Conservation (phyloP, 2,113 vertebrate genomes). For the Nesoenas mayeri region DNA sequence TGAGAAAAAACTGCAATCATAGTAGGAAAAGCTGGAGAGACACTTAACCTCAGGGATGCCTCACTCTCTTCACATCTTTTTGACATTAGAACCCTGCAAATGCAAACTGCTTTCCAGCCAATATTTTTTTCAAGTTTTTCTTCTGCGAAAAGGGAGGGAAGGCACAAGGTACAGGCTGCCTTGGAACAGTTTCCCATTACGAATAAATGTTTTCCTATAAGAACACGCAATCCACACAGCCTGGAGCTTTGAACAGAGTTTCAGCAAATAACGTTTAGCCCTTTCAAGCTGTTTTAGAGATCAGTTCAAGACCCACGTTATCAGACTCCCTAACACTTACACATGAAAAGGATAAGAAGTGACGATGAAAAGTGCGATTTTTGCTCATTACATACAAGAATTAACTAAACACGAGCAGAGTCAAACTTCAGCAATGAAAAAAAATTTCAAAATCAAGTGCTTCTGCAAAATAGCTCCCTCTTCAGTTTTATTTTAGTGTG, state of each 20-base stretch:
- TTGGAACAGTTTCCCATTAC: slow-evolving; percentile 44
- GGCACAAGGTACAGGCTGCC: neutral
- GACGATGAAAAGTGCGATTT: neutral
- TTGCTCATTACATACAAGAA: neutral
- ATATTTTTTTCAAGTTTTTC: neutral
- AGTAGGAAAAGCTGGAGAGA: neutral
- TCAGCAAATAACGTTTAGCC: neutral
- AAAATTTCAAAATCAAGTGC: neutral
- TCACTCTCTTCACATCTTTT: neutral
- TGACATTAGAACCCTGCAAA: neutral
- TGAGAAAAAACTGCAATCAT: neutral
- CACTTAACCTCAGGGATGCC: neutral
- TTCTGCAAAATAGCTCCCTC: neutral
- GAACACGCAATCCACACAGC: neutral
- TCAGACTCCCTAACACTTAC: neutral
- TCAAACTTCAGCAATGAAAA: neutral
- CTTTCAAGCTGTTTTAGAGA: neutral
- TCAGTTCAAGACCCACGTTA: neutral
- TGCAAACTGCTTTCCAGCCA: neutral
- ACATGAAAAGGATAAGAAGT: neutral
- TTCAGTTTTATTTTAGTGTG: neutral
- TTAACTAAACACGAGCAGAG: neutral
- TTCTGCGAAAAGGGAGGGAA: neutral
- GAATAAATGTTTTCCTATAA: neutral
- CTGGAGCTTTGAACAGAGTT: neutral